Evolutionary conservation across 2,888 invertebrate genomes (phyloP).

Genomic region (Cheilosia vernalis): DNA sequence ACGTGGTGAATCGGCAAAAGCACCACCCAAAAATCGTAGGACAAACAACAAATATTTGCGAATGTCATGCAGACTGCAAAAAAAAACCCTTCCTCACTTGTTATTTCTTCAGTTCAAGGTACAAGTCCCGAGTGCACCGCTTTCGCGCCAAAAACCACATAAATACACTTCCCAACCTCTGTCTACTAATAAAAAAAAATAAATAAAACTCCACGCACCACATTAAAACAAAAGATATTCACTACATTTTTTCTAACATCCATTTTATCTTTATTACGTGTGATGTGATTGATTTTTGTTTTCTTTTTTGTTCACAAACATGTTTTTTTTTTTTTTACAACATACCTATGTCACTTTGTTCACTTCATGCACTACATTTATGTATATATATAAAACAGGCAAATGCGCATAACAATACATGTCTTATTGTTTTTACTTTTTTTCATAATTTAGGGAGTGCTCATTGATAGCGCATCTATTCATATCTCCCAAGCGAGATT

Average conservation of each 20-base stretch:
- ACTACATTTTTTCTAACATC: conserved; percentile 53
- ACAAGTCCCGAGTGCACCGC: no score
- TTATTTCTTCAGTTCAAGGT: no score
- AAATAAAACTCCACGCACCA: not conserved
- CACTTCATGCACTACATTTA: conserved; percentile 46
- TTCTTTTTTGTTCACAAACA: conserved; percentile 21
- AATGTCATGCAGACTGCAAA: no score
- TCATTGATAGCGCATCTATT: conserved; percentile 41
- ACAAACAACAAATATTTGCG: no score
- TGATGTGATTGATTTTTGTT: conserved; percentile 51
- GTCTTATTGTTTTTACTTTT: conserved; percentile 6
- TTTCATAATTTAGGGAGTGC: conserved; percentile 27
- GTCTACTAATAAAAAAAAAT: no score
- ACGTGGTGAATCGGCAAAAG: no score
- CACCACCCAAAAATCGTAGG: no score
- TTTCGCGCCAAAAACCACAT: no score
- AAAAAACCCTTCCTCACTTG: no score
- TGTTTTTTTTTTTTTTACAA: conserved; percentile 33
- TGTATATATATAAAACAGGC: conserved; percentile 43
- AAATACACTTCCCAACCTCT: no score
- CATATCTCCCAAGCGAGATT: not conserved
- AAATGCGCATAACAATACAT: conserved; percentile 43
- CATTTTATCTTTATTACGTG: conserved; percentile 65
- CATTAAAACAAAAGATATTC: not conserved
- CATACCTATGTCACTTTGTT: conserved; percentile 24